Percentiles rank a stretch among this genome's conserved stretches.
phyloP scores from a whole-genome alignment of 2,113 vertebrate species.

The Manacus vitellinus region DNA sequence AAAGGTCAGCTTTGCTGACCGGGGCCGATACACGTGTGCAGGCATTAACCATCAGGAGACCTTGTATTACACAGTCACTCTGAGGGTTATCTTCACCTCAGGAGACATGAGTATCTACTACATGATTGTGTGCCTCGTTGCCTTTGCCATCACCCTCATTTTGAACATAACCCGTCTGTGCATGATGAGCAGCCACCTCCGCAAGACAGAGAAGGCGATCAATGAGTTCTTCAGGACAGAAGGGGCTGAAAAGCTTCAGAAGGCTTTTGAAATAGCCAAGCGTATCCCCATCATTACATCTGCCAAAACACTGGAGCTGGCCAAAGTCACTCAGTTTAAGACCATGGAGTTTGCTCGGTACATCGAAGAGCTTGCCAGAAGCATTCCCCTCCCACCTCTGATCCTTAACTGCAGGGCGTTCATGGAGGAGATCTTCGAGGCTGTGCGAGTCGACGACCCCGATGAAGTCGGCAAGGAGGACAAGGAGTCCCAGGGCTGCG shows the following conservation, averaged over 20 bases:
- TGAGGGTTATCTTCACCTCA: constrained; percentile 86
- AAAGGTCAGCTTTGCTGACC: constrained; percentile 83
- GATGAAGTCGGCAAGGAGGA: constrained; percentile 64
- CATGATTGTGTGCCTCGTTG: constrained; percentile 87
- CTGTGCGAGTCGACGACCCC: constrained; percentile 77
- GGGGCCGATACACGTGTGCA: constrained; percentile 89
- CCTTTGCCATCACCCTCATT: constrained; percentile 89
- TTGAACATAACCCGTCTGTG: constrained; percentile 90
- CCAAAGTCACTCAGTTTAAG: constrained; percentile 93
- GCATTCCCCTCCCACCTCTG: constrained; percentile 91
- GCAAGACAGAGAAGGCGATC: constrained; percentile 91
- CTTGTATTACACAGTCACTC: constrained; percentile 82
- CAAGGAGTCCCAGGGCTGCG: constrained; percentile 46
- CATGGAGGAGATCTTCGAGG: constrained; percentile 81
- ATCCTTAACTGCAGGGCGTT: constrained; percentile 86
- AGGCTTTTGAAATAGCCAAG: constrained; percentile 94
- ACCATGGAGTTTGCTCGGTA: constrained; percentile 94
- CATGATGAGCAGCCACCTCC: constrained; percentile 95
- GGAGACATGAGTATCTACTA: constrained; percentile 92
- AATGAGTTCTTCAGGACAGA: constrained; percentile 96
- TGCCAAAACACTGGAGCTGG: constrained; percentile 89
- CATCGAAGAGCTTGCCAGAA: constrained; percentile 92
- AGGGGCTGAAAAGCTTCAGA: constrained; percentile 93
- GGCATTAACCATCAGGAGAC: constrained; percentile 6
- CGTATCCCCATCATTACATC: constrained; percentile 93